Base-by-base conservation (phyloP, 2,797 vertebrate genomes). In the Varecia variegata region DNA sequence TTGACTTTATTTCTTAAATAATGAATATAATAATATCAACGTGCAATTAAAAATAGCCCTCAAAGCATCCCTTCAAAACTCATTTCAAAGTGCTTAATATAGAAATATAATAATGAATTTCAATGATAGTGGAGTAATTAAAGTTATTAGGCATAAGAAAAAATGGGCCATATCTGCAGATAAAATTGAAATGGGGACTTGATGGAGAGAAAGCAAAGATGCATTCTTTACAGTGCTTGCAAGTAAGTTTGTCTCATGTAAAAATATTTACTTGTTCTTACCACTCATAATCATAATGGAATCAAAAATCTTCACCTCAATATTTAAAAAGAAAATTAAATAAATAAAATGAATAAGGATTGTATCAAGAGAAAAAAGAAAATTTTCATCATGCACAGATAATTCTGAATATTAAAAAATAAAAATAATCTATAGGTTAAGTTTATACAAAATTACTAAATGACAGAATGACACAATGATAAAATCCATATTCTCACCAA, bases 31-130 rank as follows among this genome's bases (percentile, higher is more conserved):
- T 43, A 54, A 80, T 85, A 95, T 85, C 91, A 97, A 7, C 38
- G 71, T 35, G n/a, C 17, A 92, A 92, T 95, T 79, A 95, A 96
- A 89, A 92, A 60, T 30, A 89, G 43, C 38, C 45, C 79, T 79
- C 11, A 83, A 68, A 93, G 9, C n/a, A 86, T 54, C 6, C 45
- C 11, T 88, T 21, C 18, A 95, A 89, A 96, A 45, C 4, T 95
- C 67, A 94, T 88, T 93, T 97, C 32, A 52, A 91, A 92, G 17
- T n/a, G 18, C 30, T 91, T 97, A 80, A 50, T 74, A 90, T 20
- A 88, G 58, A 93, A 85, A 91, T 89, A 93, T 88, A 93, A 88
- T 88, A 85, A 96, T 92, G 80, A 76, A 94, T 76, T 71, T 32
- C 54, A 93, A 35, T n/a, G 60, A 93, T 81, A 94, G 82, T 90